Conservation (phyloP, 1,140 invertebrate species). For the Bombus haemorrhoidalis region DNA sequence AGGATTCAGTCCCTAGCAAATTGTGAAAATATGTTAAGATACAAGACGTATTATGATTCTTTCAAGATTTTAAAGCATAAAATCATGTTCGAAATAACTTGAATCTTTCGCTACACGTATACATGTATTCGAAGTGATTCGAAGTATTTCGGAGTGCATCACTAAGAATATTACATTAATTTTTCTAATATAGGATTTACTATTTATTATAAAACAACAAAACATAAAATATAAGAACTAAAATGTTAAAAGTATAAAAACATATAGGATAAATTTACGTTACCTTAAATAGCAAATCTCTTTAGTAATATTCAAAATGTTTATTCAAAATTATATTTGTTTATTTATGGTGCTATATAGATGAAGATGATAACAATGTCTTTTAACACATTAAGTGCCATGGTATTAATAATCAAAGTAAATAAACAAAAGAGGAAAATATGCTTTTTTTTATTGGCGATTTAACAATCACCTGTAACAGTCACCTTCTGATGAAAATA, state of each 20-base stretch:
- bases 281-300: background rate
- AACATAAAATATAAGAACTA: background rate
- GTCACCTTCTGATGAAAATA: background rate
- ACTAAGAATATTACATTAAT: background rate
- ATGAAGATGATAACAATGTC: background rate
- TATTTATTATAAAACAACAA: background rate
- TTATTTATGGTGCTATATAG: constrained; percentile 1
- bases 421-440: constrained; percentile 18
- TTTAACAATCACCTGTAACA: constrained; percentile 21
- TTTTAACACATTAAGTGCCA: constrained; percentile 51
- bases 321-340: background rate
- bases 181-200: constrained; percentile 7
- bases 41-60: too few relatives aligned
- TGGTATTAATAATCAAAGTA: background rate
- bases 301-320: background rate
- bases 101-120: too few relatives aligned
- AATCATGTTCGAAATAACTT: too few relatives aligned
- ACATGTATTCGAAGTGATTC: background rate
- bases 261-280: too few relatives aligned
- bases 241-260: too few relatives aligned
- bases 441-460: background rate
- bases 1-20: background rate
- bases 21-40: too few relatives aligned
- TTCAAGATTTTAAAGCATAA: too few relatives aligned
- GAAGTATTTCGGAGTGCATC: background rate